Evolutionary conservation across 1,140 invertebrate species (phyloP), one percentile per base, ranked within the genome.

Genomic region (Drosophila parvula): DNA sequence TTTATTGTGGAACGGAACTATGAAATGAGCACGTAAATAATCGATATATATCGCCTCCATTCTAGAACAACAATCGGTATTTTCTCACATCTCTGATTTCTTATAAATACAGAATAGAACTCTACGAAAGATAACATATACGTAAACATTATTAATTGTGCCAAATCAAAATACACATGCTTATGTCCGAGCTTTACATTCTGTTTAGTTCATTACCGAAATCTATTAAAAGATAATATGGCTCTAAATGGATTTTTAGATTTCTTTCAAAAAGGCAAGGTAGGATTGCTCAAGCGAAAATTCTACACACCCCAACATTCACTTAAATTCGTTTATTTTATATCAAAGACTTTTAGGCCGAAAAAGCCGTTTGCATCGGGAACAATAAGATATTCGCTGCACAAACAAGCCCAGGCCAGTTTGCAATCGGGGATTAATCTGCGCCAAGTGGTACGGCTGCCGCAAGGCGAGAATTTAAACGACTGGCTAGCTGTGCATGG

Each of bases 401-500:
- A 99, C 85, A 99, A 98, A 92, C 97, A 98, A 89, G 98, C 97
- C 3, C 97, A 98, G 93, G 98, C 98, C 28, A 98, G 97, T 57
- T 93, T 99, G 4, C 97, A 96, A 93, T 98, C 97, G n/a, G 98
- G 98, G 4, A 96, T 98, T 59, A 98, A 99, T 94, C 93, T 99
- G 55, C 94, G 96, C 63, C 93, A 95, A 64, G 97, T 96, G 22
- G 98, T 99, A 1, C 95, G 96, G 90, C 92, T 99, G 62, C 98
- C 98, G 32, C 94, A 94, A 63, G 96, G 96, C 28, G 98, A 99
- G 93, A 96, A 97, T 92, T 91, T 97, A 7, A 97, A 98, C 92
- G 98, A 99, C 92, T 99, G 98, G 98, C 95, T 98, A 47, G 98
- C 98, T 16, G 98, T 99, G 28, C 97, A 99, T 94, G 98, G 97